phyloP scores from a whole-genome alignment of 2,113 vertebrate species.

The Ceyx cyanopectus region DNA sequence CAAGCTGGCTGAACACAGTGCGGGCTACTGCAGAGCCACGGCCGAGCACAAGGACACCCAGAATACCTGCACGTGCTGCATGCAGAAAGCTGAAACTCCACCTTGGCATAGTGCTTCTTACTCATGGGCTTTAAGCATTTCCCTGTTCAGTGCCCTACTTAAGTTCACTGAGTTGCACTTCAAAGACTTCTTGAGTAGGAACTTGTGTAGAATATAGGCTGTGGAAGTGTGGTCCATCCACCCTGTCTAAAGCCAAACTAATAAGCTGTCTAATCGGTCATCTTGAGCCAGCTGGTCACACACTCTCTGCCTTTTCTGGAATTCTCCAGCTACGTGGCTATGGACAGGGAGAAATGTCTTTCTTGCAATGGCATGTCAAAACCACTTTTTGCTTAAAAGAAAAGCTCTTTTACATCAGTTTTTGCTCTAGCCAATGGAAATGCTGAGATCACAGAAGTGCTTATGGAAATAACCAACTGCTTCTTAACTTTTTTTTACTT shows the following conservation, averaged over 20 bases:
- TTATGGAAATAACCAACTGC: not conserved
- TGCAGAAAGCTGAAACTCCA: constrained; percentile 5
- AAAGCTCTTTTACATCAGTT: not conserved
- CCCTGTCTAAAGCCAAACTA: not conserved
- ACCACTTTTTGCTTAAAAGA: not conserved
- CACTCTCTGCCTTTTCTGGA: not conserved
- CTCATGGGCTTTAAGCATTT: constrained; percentile 29
- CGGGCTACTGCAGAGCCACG: not conserved
- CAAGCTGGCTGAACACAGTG: not conserved
- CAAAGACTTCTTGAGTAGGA: constrained; percentile 46
- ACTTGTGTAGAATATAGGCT: constrained; percentile 26
- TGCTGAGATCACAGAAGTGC: not conserved
- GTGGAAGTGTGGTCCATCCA: not conserved
- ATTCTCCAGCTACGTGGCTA: not conserved
- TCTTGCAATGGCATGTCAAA: not conserved
- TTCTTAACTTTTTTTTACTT: not conserved
- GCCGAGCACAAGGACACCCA: not conserved
- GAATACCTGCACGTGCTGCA: not conserved
- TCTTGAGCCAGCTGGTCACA: not conserved
- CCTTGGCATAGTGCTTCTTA: constrained; percentile 30
- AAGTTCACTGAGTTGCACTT: constrained; percentile 18
- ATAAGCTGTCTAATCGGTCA: not conserved
- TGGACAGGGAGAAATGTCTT: not conserved
- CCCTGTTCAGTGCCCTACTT: constrained; percentile 34
- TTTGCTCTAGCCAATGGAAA: not conserved